phyloP scores from a whole-genome alignment of 2,888 invertebrate species.

The Andrena bucephala region DNA sequence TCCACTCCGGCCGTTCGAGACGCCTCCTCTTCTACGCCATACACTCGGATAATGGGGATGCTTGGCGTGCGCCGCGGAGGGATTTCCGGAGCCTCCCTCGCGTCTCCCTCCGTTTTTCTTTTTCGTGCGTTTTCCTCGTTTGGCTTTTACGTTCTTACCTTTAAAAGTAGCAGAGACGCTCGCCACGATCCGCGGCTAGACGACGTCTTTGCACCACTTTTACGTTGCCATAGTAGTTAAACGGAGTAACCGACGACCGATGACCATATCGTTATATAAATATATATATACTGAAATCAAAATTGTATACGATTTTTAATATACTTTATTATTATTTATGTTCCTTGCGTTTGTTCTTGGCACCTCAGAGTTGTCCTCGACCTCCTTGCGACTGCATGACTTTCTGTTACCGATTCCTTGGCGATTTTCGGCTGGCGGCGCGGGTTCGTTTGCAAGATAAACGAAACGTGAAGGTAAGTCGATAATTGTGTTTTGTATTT shows the following conservation, averaged over 20 bases:
- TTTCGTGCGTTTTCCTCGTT: conserved; percentile 56
- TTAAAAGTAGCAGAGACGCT: conserved; percentile 23
- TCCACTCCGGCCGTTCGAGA: conserved; percentile 19
- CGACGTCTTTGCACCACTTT: conserved; percentile 70
- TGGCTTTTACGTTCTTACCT: conserved; percentile 56
- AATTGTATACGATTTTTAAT: conserved; percentile 85
- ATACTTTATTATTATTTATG: conserved; percentile 84
- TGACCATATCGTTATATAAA: conserved; percentile 68
- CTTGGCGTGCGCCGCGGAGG: background rate
- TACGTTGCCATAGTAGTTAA: conserved; percentile 79
- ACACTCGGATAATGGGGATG: no score
- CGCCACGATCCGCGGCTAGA: conserved; percentile 39
- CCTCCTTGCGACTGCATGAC: background rate
- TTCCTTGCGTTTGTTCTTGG: conserved; percentile 64
- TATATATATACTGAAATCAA: conserved; percentile 77
- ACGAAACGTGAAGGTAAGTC: no score
- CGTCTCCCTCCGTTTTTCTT: conserved; percentile 48
- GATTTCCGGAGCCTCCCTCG: background rate
- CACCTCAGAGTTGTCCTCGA: conserved; percentile 22
- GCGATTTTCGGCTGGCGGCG: background rate
- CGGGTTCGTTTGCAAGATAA: background rate
- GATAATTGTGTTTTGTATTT: no score
- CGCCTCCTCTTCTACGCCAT: background rate
- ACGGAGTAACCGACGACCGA: conserved; percentile 72
- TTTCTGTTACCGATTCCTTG: background rate